These are phyloP conservation scores for Lophius americanus DNA, from an alignment of 2,797 vertebrate species.

Conservation along the genomic window DNA sequence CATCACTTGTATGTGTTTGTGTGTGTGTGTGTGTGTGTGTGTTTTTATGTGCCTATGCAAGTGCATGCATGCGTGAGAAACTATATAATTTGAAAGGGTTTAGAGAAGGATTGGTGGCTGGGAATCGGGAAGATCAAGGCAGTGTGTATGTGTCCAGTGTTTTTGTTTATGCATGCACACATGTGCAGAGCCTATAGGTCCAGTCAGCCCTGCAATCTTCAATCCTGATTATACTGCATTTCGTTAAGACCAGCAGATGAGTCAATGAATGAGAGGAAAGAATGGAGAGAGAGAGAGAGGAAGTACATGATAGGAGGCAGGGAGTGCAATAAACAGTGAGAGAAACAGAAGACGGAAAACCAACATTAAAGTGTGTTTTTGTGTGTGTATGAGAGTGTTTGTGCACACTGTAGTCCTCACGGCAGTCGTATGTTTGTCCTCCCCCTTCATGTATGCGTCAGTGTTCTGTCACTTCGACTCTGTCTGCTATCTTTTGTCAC, in stretches of 20 bases:
- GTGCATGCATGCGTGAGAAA: slow-evolving; percentile 31
- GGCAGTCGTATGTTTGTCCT: slow-evolving; percentile 62
- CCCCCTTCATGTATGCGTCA: slow-evolving; percentile 56
- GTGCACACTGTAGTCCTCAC: slow-evolving; percentile 38
- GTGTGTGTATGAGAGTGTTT: slow-evolving; percentile 17
- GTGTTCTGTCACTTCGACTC: slow-evolving; percentile 61
- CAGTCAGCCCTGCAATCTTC: slow-evolving; percentile 60
- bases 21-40: slow-evolving; percentile 31
- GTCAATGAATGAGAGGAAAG: slow-evolving; percentile 52
- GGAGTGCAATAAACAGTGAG: slow-evolving; percentile 37
- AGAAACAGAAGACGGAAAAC: slow-evolving; percentile 26
- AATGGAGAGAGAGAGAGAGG: slow-evolving; percentile 12
- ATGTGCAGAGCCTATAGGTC: slow-evolving; percentile 41
- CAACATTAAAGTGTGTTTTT: slow-evolving; percentile 24
- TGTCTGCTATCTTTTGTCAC: slow-evolving; percentile 64
- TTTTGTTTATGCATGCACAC: slow-evolving; percentile 23
- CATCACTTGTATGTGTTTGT: slow-evolving; percentile 28
- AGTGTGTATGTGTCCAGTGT: slow-evolving; percentile 8
- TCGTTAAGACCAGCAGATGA: slow-evolving; percentile 72
- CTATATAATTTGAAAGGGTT: slow-evolving; percentile 64
- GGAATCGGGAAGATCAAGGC: slow-evolving; percentile 57
- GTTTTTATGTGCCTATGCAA: slow-evolving; percentile 29
- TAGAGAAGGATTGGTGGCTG: slow-evolving; percentile 62
- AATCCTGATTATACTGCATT: slow-evolving; percentile 72
- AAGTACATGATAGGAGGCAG: slow-evolving; percentile 42